phyloP scores from a whole-genome alignment of 2,113 vertebrate species.

The Pardalotus punctatus region DNA sequence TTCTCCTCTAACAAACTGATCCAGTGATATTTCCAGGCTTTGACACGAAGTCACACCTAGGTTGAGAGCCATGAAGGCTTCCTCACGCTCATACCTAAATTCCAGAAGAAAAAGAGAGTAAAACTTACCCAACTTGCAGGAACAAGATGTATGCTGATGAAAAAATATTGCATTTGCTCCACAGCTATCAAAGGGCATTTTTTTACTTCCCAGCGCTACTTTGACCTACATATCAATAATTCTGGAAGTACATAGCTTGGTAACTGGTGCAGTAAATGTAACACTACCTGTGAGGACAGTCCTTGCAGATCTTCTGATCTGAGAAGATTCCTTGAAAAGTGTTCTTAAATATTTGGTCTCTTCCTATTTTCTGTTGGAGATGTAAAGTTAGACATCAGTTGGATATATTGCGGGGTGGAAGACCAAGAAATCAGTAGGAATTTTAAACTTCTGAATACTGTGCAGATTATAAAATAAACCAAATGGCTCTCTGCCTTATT shows the following conservation, averaged over 20 bases:
- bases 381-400: slow-evolving; percentile 31
- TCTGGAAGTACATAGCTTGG: neutral
- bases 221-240: neutral
- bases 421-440: neutral
- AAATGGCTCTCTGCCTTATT: neutral
- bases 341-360: slow-evolving; percentile 99
- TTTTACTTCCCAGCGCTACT: neutral
- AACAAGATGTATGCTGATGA: neutral
- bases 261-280: neutral
- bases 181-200: neutral
- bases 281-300: slow-evolving; percentile 93
- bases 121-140: neutral
- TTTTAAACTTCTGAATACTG: neutral
- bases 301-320: slow-evolving; percentile 99
- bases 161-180: neutral
- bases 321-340: slow-evolving; percentile 99
- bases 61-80: slow-evolving; percentile 98
- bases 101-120: neutral
- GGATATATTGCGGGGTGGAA: neutral
- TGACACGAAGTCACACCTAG: slow-evolving; percentile 97
- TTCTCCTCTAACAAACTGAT: slow-evolving; percentile 98
- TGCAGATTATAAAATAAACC: neutral
- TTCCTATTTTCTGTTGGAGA: slow-evolving; percentile 90
- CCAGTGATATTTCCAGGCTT: slow-evolving; percentile 96
- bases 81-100: slow-evolving; percentile 92